Conservation (phyloP, 2,113 vertebrate genomes). For the Nycticebus coucang region DNA sequence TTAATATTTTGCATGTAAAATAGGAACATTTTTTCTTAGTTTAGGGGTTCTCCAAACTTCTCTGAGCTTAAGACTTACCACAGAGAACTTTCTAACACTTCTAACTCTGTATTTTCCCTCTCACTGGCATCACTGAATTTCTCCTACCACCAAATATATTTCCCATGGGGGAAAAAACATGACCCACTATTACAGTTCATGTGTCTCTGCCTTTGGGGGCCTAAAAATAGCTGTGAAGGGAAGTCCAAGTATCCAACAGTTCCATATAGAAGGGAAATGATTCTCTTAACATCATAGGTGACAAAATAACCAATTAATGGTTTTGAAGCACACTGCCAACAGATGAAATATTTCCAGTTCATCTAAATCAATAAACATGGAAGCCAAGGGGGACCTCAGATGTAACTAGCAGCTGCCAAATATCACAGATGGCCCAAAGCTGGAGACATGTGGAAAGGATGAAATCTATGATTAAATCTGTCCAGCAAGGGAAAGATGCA, state of each 20-base stretch:
- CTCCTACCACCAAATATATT: neutral
- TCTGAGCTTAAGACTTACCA: neutral
- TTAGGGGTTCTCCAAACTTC: neutral
- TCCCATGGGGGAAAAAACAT: neutral
- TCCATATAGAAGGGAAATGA: neutral
- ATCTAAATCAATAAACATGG: neutral
- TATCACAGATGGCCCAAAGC: constrained; percentile 44
- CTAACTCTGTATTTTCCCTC: neutral
- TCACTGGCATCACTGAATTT: neutral
- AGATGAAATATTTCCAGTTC: constrained; percentile 35
- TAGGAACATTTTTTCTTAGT: neutral
- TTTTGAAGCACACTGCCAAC: constrained; percentile 13
- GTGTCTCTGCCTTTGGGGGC: neutral
- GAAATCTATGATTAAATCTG: neutral
- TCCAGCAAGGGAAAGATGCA: neutral
- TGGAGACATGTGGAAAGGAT: constrained; percentile 14
- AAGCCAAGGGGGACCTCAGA: neutral
- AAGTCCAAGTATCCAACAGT: neutral
- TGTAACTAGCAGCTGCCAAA: constrained; percentile 28
- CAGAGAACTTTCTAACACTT: neutral
- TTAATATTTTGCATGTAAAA: neutral
- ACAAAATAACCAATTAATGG: constrained; percentile 23
- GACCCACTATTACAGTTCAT: neutral
- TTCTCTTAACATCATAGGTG: neutral
- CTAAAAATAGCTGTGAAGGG: neutral